Evolutionary conservation across 2,888 invertebrate species (phyloP).

Genomic region (Penaeus monodon): DNA sequence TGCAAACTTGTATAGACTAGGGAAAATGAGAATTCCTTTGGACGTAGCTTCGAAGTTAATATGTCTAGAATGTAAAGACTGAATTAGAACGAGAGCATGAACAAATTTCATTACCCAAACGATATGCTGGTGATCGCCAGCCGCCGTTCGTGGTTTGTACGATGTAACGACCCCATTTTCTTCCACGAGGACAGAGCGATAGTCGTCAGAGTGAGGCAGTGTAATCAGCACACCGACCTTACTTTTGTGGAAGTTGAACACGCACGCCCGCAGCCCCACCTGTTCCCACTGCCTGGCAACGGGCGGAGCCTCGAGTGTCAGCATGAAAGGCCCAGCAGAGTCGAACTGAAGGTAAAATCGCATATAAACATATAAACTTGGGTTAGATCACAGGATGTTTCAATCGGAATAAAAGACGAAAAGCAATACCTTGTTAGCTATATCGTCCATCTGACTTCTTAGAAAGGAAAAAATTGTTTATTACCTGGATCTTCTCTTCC

Average conservation of each 20-base stretch:
- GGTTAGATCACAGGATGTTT: too few species aligned
- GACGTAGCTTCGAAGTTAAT: too few species aligned
- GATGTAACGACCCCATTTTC: conserved; percentile 55
- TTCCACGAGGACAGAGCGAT: conserved; percentile 58
- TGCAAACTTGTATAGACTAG: too few species aligned
- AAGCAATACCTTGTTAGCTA: too few species aligned
- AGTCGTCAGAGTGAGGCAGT: conserved; percentile 52
- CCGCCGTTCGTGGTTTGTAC: conserved; percentile 56
- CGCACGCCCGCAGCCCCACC: conserved; percentile 61
- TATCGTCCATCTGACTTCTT: too few species aligned
- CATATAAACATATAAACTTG: too few species aligned
- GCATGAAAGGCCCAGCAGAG: conserved; percentile 61
- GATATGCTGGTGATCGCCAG: conserved; percentile 59
- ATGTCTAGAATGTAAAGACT: too few species aligned
- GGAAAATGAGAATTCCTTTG: too few species aligned
- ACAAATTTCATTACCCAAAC: conserved; percentile 52
- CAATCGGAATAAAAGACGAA: too few species aligned
- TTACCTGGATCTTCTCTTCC: conserved; percentile 59
- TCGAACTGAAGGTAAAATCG: conserved; percentile 53
- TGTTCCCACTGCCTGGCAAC: conserved; percentile 64
- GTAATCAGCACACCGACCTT: conserved; percentile 59
- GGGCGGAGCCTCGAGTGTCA: conserved; percentile 56
- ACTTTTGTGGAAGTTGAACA: conserved; percentile 59
- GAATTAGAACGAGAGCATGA: too few species aligned
- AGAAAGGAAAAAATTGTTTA: not conserved